Evolutionary conservation across 2,797 vertebrate species (phyloP), one percentile per base, ranked within the genome.

Genomic region (Limnodromus scolopaceus): DNA sequence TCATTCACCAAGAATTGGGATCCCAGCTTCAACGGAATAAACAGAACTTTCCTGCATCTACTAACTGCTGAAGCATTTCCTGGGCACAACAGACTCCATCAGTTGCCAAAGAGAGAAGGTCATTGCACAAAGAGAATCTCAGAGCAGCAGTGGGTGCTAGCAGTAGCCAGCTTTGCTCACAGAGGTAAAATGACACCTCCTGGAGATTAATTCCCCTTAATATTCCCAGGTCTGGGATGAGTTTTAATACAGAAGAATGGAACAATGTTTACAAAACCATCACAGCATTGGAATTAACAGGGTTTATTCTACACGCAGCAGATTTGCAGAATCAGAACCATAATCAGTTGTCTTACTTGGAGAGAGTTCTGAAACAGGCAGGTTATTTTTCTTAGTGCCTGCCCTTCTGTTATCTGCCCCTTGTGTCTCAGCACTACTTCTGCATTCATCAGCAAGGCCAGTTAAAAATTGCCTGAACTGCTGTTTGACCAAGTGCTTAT

Each of bases 401-500:
- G n/a, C 82, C 22, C 94, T 38, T 76, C 84, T 77, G 36, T 66
- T 94, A 80, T 86, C 75, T 87, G n/a, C 16, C 58, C 39, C 89
- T 92, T 53, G 15, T 86, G 78, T 91, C 96, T 96, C 86, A 96
- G 84, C 41, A 87, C 32, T 93, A 86, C 70, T 89, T 96, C 69
- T 76, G 93, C 95, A 96, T 97, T 96, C 94, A 94, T 98, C 97
- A 97, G 92, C 96, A 96, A 95, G 66, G 58, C 88, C 66, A 91
- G 84, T 87, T 97, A 96, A 94, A 95, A 96, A 97, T 93, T 3
- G 64, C n/a, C 20, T 65, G 81, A 97, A 96, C 93, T 95, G 89
- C 93, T 58, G 0, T 95, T 96, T 97, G 97, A 98, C 96, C 96
- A 85, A 97, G 80, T 93, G 96, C 85, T 98, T 97, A 97, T 97